Conservation (phyloP, 1,140 invertebrate genomes). For the Drosophila pachea region DNA sequence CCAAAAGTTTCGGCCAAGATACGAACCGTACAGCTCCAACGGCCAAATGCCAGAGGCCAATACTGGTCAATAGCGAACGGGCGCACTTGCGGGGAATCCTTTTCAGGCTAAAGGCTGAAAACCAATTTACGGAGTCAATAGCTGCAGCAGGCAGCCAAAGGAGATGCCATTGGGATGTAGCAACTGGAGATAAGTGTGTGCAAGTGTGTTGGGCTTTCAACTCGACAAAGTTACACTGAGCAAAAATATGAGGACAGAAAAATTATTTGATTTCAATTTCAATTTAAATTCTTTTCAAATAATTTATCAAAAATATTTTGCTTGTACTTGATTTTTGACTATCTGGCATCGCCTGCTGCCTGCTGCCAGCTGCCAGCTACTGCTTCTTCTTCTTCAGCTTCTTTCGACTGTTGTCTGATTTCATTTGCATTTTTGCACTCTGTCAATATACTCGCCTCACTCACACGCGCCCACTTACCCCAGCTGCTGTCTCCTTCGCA, state of each 20-base stretch:
- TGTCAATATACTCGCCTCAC: conserved; percentile 21
- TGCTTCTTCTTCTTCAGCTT: conserved; percentile 15
- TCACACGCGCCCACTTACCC: not conserved
- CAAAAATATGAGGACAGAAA: no score
- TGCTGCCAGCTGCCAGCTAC: not conserved
- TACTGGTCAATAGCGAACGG: conserved; percentile 11
- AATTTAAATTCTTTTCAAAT: not conserved
- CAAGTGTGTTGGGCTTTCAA: no score
- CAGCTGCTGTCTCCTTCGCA: not conserved
- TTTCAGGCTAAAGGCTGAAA: conserved; percentile 2
- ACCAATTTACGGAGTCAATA: conserved; percentile 6
- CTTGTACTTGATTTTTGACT: not conserved
- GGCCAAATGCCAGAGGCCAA: conserved; percentile 3
- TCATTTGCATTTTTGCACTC: conserved; percentile 49
- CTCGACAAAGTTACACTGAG: not conserved
- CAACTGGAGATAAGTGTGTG: not conserved
- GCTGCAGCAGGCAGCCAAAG: not conserved
- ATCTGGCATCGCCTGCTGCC: not conserved
- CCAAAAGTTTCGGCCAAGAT: conserved; percentile 15
- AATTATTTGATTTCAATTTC: not conserved
- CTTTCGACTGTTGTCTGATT: conserved; percentile 25
- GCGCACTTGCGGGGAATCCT: conserved; percentile 6
- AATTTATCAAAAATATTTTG: not conserved
- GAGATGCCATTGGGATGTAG: not conserved
- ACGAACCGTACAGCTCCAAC: not conserved